Base-by-base conservation (phyloP, 92 coral and sea anemone genomes). In the Parazoanthus darwini region DNA sequence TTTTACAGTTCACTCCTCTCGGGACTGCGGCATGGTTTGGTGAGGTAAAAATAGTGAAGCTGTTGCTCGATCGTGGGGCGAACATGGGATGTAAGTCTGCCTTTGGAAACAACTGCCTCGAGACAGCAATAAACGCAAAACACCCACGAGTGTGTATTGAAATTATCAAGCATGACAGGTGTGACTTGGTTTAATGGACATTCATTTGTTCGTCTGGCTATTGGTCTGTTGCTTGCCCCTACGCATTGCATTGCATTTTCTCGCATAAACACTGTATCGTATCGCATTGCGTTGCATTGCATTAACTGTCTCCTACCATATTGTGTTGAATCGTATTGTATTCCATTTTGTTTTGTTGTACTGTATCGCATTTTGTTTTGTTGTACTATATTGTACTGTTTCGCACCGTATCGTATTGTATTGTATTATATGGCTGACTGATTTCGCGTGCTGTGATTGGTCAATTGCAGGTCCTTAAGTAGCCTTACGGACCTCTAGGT, bases 1-100 rank as follows among this genome's bases (percentile, higher is more conserved):
- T 26, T 11, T 22, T 25, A 35, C 81, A 94, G 97, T 66, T 88
- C 29, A 94, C 97, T 1, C 94, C 97, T 18, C 88, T 94, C 42
- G 85, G 86, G 10, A 89, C 93, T 36, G 95, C 98, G 15, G 98
- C 98, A 18, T 42, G 78, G 16, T 63, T 78, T 56, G 98, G 98
- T 8, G 86, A 90, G 43, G 91, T 87, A 13, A 8, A 38, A 13
- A 77, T 93, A 25, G 83, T 93, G 23, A 90, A 88, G 63, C 58
- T 94, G 86, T 56, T 93, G 51, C 92, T 94, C 25, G 98, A 94
- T 71, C 91, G 94, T 10, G 98, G 94, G 42, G 98, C 98, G 36
- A 92, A 93, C 73, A 82, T 94, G 72, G 67, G 65, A 9, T 81
- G 88, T 29, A 15, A 87, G 7, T 86, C 95, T 39, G n/a, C 76